phyloP scores from a whole-genome alignment of 1,140 invertebrate species.

The Papilio polyxenes region DNA sequence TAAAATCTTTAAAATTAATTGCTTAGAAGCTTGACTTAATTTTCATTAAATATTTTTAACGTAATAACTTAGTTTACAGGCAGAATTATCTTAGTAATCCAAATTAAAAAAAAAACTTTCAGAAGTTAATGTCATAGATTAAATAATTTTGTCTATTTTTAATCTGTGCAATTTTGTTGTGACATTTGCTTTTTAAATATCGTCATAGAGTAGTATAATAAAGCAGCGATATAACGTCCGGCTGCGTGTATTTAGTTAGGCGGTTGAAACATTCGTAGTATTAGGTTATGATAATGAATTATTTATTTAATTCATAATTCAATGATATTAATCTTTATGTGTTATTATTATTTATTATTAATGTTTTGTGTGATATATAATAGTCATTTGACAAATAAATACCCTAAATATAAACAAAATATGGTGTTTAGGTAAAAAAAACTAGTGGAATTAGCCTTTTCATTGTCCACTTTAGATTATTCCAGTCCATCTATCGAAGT shows the following conservation, averaged over 20 bases:
- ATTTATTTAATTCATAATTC: neutral
- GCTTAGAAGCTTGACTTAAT: too few relatives aligned
- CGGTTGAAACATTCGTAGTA: conserved; percentile 25
- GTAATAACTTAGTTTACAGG: too few relatives aligned
- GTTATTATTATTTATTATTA: conserved; percentile 7
- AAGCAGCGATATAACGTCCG: conserved; percentile 1
- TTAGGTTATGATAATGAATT: conserved; percentile 24
- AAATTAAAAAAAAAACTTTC: neutral
- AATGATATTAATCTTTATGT: conserved; percentile 16
- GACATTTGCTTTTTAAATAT: conserved; percentile 22
- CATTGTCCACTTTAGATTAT: too few relatives aligned
- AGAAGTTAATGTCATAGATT: neutral
- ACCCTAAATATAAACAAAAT: neutral
- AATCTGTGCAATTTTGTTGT: conserved; percentile 28
- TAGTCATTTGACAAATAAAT: conserved; percentile 11
- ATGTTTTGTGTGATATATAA: neutral
- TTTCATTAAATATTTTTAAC: too few relatives aligned
- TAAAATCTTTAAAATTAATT: neutral
- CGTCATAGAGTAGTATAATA: conserved; percentile 1
- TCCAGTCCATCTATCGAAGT: too few relatives aligned
- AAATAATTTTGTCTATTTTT: neutral
- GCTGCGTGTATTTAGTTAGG: conserved; percentile 25
- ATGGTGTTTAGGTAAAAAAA: neutral
- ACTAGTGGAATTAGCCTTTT: neutral
- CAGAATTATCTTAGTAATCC: too few relatives aligned